phyloP scores from a whole-genome alignment of 2,113 vertebrate genomes.

The Pomatostomus ruficeps region DNA sequence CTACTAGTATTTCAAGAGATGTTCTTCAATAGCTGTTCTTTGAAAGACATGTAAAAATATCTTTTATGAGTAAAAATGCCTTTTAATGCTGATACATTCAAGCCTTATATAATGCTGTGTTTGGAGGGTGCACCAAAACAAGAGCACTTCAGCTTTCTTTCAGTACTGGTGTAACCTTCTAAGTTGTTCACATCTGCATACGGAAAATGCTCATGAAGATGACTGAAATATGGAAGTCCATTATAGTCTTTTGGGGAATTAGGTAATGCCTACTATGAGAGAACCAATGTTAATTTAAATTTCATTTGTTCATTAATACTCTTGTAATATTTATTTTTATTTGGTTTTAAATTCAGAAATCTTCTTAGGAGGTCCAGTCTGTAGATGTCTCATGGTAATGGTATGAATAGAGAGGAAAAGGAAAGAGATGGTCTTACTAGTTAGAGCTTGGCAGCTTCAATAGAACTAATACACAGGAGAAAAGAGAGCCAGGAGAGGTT shows the following conservation, averaged over 20 bases:
- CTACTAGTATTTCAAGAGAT: not conserved
- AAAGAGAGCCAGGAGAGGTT: slow-evolving; percentile 26
- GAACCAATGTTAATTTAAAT: slow-evolving; percentile 28
- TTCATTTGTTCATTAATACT: slow-evolving; percentile 20
- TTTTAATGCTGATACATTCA: not conserved
- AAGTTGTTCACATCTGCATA: not conserved
- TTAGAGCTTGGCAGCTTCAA: not conserved
- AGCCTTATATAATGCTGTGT: not conserved
- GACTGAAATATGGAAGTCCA: not conserved
- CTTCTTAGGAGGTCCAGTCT: not conserved
- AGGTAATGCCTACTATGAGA: not conserved
- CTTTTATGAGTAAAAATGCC: not conserved
- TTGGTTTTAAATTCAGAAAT: not conserved
- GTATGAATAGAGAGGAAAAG: not conserved
- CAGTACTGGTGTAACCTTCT: not conserved
- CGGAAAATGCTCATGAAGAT: not conserved
- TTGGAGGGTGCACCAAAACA: not conserved
- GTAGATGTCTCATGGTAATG: not conserved
- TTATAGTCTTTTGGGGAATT: not conserved
- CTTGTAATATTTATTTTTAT: not conserved
- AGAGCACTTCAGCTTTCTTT: not conserved
- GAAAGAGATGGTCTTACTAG: not conserved
- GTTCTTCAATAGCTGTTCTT: not conserved
- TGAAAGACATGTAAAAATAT: not conserved
- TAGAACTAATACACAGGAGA: not conserved